Base-by-base conservation (phyloP, 1,140 invertebrate species). In the Caerostris extrusa region DNA sequence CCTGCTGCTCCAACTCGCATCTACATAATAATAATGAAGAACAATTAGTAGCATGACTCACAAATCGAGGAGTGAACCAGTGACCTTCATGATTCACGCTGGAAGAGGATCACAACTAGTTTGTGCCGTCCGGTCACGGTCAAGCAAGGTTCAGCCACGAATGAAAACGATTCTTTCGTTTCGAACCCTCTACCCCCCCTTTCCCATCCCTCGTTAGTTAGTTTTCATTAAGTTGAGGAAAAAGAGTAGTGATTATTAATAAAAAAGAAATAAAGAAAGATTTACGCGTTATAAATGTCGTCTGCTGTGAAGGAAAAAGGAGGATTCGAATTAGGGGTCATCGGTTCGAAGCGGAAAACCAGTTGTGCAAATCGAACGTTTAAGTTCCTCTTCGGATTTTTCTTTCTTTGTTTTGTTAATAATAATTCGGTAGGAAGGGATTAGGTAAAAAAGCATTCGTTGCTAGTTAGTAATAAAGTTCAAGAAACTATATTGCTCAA, bases 51-150 rank as follows among this genome's bases (percentile, higher is more conserved):
- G 5, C 71, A 34, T 77, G 71, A 77, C 71, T 77, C 71, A 77
- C 34, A 77, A 77, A 34, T 77, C 71, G 34, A 12, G 34, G 71
- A 53, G 34, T 12, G 34, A 50, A 50, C 71, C 53, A 50, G 71
- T 77, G 71, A 77, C 71, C 71, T 77, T 77, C 19, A 77, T 67
- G 61, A 14, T 14, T 17, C 61, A 17, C 14, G 19, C 34, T 50
- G 10, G n/a, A 17, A 34, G 60, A 53, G 57, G 60, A 60, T 50
- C 85, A 89, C 85, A 89, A 89, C 19, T 57, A 89, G 64, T 69
- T 89, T 19, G 64, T 12, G 53, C 71, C 56, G n/a, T 69, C 14
- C 89, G 89, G 89, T 90, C 89, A 90, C 89, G 89, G 89, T 90
- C 89, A 90, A 81, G 71, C 56, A 55, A 17, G 50, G 71, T 90